Evolutionary conservation across 2,797 vertebrate genomes (phyloP).

Genomic region (Lepilemur septentrionalis): DNA sequence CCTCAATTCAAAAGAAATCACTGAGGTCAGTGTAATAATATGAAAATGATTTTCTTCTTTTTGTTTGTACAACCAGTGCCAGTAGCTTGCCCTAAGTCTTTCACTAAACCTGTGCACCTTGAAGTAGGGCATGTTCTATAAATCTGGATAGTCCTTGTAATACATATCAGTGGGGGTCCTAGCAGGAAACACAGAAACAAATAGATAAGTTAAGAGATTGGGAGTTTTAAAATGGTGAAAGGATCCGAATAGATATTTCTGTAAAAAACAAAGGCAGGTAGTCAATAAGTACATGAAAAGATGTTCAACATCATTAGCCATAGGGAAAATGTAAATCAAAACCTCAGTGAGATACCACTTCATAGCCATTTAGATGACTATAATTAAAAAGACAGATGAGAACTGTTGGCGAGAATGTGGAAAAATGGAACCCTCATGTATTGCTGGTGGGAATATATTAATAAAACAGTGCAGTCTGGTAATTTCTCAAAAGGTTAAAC

Average conservation of each 20-base stretch:
- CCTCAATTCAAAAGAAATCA: background rate
- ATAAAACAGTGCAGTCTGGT: background rate
- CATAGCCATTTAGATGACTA: background rate
- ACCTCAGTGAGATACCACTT: background rate
- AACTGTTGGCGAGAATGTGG: background rate
- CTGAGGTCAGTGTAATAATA: background rate
- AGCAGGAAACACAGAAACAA: background rate
- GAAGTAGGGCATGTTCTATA: background rate
- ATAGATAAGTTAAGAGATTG: background rate
- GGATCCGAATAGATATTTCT: background rate
- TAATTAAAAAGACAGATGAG: background rate
- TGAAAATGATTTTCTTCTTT: background rate
- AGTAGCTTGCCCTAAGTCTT: background rate
- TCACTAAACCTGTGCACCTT: background rate
- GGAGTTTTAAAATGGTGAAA: background rate
- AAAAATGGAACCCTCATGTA: background rate
- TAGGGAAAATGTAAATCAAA: background rate
- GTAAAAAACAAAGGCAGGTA: background rate
- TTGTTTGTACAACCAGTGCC: background rate
- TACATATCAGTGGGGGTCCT: background rate
- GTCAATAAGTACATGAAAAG: background rate
- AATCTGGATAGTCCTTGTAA: background rate
- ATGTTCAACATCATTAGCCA: background rate
- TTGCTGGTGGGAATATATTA: background rate
- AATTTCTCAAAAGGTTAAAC: background rate